Evolutionary conservation across 2,888 invertebrate genomes (phyloP), one percentile per base, ranked within the genome.

Genomic region (Drosophila aldrichi): DNA sequence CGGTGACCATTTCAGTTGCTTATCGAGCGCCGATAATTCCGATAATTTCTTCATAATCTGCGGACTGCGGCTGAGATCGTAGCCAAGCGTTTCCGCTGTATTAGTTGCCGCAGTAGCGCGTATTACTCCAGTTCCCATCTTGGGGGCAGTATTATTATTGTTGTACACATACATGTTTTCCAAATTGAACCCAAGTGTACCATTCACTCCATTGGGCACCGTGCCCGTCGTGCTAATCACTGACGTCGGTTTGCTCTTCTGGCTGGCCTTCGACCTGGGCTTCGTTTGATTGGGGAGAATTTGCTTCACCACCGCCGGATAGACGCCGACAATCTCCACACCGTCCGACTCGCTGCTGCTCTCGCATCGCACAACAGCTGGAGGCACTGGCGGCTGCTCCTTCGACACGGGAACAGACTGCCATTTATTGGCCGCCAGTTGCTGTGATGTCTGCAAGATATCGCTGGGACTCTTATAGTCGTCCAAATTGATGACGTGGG

Each of bases 291-390:
- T 48, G 40, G 56, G 63, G 14, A 48, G 62, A 55, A 57, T 12
- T 20, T 48, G 55, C 62, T 67, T 82, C 29, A 52, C 20, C 3
- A 80, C 69, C 0, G 90, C 89, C 4, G 91, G 92, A 77, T 85
- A 92, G 7, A 92, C 89, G 4, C 91, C 92, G 22, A 93, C 91
- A 58, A 93, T 91, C 79, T 93, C 93, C 5, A 93, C 93, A 34
- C 92, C 91, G 70, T 93, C 93, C 18, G 93, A 93, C 52, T 92
- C 92, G 59, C 92, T 92, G 70, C 92, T 92, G 60, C 91, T 92
- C 59, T 90, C 91, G 16, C 89, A 82, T 25, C 83, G 80, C 10
- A 63, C 52, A 2, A 77, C 61, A 16, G 43, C 48, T 4, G 66
- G 51, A 1, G 51, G 65, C 36, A 57, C 70, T 43, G 43, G 56